phyloP scores from a whole-genome alignment of 2,113 vertebrate species.

The Apaloderma vittatum region DNA sequence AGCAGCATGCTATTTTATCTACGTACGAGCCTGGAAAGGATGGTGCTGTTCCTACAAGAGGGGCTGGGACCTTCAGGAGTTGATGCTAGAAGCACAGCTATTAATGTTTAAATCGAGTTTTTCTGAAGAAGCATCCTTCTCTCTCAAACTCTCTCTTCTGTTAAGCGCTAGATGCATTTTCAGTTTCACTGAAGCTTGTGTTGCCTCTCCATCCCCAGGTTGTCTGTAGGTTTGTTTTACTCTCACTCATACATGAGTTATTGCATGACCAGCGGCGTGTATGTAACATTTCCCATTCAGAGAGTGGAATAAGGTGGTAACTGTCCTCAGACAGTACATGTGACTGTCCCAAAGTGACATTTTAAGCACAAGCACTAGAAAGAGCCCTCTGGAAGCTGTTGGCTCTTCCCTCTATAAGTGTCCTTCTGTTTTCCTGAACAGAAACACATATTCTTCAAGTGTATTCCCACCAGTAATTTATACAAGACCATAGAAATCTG shows the following conservation, averaged over 20 bases:
- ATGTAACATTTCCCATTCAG: neutral
- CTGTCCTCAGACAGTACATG: neutral
- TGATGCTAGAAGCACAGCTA: neutral
- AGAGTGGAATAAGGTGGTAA: neutral
- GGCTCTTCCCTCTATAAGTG: neutral
- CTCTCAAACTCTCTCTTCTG: neutral
- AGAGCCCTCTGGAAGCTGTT: neutral
- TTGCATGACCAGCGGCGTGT: neutral
- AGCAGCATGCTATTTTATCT: neutral
- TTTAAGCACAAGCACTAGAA: neutral
- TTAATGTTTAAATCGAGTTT: neutral
- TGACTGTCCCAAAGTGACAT: neutral
- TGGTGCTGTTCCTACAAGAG: neutral
- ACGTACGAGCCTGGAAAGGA: neutral
- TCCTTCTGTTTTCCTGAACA: neutral
- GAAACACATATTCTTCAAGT: neutral
- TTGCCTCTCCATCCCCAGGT: neutral
- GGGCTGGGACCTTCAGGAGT: neutral
- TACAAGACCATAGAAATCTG: neutral
- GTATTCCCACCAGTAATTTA: neutral
- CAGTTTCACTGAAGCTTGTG: neutral
- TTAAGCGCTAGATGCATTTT: neutral
- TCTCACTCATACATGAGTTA: neutral
- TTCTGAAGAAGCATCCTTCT: neutral
- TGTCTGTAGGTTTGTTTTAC: neutral